Base-by-base conservation (phyloP, 2,888 invertebrate species). In the Amphipyra berbera region DNA sequence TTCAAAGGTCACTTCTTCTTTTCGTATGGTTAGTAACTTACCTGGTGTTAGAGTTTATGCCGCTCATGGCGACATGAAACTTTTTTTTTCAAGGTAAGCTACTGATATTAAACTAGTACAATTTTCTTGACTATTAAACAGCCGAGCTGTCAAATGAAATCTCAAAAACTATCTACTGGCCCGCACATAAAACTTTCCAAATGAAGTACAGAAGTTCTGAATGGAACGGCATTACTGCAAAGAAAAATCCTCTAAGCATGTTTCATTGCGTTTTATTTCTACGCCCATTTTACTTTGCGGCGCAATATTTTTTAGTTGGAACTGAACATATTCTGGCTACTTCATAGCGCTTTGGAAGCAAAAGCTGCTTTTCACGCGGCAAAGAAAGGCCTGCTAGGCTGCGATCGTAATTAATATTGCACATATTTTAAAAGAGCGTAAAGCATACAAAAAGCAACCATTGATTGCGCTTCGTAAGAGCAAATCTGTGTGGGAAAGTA, bases 251-350 rank as follows among this genome's bases (percentile, higher is more conserved):
- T 61, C 62, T 68, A 72, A 68, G 62, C 57, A 69, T 71, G 76
- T 76, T 72, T 60, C 68, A 77, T 73, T 76, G 62, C 74, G 49
- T 75, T 76, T 50, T 78, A 74, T 79, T 79, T 71, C 48, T 48
- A 65, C 40, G 67, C 40, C 75, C 74, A 77, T 81, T 82, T 74
- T 76, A 76, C 68, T 68, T 57, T 41, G 64, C 12, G 53, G 44
- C 56, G 82, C 73, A 73, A 82, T 81, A 81, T 82, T 81, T 79
- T 83, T 82, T 75, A 76, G 68, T 73, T 59, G 41, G 68, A 49
- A 64, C 73, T 48, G 73, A 62, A 66, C 72, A 78, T 64, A 66
- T 82, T 79, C 74, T 68, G 65, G 67, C 76, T 78, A 73, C 70
- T 82, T 73, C 73, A 73, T 64, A 74, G 69, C 54, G 73, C 77